A percentile compares a stretch with the other conserved stretches of the same genome.
Conservation (phyloP, 2,888 invertebrate species). For the Monochamus alternatus region DNA sequence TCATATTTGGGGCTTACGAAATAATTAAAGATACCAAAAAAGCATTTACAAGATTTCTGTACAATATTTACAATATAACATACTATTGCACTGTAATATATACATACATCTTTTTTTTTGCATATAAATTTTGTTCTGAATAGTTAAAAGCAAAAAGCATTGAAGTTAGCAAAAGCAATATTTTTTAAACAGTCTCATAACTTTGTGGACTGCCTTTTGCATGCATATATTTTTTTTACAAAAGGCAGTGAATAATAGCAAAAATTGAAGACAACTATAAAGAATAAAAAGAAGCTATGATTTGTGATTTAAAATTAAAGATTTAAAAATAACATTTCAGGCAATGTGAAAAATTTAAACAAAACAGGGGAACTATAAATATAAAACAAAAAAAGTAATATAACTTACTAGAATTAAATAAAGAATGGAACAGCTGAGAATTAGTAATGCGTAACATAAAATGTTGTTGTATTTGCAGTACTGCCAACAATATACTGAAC, state of each 20-base stretch:
- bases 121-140: neutral
- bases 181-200: neutral
- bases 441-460: conserved; percentile 75
- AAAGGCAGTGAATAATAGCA: conserved; percentile 5
- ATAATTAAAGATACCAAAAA: conserved; percentile 15
- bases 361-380: conserved; percentile 31
- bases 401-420: conserved; percentile 64
- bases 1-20: neutral
- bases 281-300: neutral
- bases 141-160: conserved; percentile 22
- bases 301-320: neutral
- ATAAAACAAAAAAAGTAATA: conserved; percentile 58
- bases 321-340: neutral
- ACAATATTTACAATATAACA: neutral
- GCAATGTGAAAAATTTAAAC: neutral
- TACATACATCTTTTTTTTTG: neutral
- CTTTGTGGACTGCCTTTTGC: neutral
- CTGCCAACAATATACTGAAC: conserved; percentile 78
- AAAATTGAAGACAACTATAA: neutral
- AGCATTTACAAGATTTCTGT: neutral
- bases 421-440: conserved; percentile 68
- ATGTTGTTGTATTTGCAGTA: conserved; percentile 77
- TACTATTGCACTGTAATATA: neutral
- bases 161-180: conserved; percentile 17
- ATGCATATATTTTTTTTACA: neutral